Conservation (phyloP, 2,888 invertebrate species). For the Sinodicranocentrus sp. region DNA sequence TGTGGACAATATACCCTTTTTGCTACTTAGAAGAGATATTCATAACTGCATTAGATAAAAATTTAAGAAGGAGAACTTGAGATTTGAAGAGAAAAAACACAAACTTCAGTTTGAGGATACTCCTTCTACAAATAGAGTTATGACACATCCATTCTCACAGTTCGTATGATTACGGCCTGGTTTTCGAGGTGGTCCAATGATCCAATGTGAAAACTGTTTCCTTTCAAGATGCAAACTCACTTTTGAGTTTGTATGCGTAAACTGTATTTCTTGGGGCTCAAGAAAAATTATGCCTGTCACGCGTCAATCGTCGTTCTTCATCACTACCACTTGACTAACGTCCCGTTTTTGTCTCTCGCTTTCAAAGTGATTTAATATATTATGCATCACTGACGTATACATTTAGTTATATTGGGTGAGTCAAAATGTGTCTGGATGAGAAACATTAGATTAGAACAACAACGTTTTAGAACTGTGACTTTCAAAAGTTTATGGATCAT, state of each 20-base stretch:
- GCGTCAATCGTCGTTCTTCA: constrained; percentile 56
- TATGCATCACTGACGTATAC: too few species aligned
- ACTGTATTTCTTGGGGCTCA: neutral
- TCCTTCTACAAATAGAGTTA: constrained; percentile 6
- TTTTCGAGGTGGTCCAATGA: constrained; percentile 1
- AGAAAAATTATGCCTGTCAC: constrained; percentile 48
- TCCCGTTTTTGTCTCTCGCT: neutral
- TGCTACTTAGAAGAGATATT: neutral
- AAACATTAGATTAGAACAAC: too few species aligned
- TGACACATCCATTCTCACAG: neutral
- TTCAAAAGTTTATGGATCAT: constrained; percentile 49
- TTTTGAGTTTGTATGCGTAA: neutral
- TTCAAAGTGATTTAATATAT: too few species aligned
- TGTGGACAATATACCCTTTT: neutral
- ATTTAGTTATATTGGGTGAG: too few species aligned
- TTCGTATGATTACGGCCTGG: neutral
- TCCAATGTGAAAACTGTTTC: constrained; percentile 5
- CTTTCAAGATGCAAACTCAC: neutral
- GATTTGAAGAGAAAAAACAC: constrained; percentile 3
- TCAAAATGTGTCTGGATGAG: neutral
- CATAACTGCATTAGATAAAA: neutral
- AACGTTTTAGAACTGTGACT: too few species aligned
- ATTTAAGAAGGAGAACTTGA: too few species aligned
- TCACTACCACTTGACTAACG: constrained; percentile 52
- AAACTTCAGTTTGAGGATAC: neutral